Evolutionary conservation across 2,113 vertebrate genomes (phyloP).

Genomic region (Loxodonta africana): DNA sequence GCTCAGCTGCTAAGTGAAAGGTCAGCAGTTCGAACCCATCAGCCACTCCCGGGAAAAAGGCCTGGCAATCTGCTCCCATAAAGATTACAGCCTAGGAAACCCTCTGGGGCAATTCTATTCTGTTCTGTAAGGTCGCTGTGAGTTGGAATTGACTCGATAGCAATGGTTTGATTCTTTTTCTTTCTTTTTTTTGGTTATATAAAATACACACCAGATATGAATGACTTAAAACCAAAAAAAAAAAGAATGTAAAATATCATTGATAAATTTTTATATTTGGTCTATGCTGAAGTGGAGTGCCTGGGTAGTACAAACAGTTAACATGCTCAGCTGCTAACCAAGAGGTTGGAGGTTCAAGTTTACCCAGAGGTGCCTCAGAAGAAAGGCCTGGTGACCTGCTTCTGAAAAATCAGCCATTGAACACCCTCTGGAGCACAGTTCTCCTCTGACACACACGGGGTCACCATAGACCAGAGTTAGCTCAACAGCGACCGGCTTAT

Average conservation of each 20-base stretch:
- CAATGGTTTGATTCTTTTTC: neutral
- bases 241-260: neutral
- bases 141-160: neutral
- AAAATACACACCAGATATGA: neutral
- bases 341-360: neutral
- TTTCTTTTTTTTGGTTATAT: neutral
- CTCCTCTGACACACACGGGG: neutral
- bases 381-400: neutral
- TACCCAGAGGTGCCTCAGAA: neutral
- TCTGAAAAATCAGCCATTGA: neutral
- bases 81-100: too few species aligned
- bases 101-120: too few species aligned
- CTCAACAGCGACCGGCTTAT: neutral
- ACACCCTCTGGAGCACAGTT: neutral
- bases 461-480: neutral
- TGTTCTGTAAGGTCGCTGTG: too few species aligned
- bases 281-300: neutral
- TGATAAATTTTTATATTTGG: neutral
- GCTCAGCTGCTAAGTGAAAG: neutral
- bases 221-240: neutral
- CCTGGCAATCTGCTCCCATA: neutral
- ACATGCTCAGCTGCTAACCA: neutral
- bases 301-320: neutral
- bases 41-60: neutral
- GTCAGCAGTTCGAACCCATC: neutral